Evolutionary conservation across 1,140 invertebrate species (phyloP).

Genomic region (Coboldia fuscipes): DNA sequence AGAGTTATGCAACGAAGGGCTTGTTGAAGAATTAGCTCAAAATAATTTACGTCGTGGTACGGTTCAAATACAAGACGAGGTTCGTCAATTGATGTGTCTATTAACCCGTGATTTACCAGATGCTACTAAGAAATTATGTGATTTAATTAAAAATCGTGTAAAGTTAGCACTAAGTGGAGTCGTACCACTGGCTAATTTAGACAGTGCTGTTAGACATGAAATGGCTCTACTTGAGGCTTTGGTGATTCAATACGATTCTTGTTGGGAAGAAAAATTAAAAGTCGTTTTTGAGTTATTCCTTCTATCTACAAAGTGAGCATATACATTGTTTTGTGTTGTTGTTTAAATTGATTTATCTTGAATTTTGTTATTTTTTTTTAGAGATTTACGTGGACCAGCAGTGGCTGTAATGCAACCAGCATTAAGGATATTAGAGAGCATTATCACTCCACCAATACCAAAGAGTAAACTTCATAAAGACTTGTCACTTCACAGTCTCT

Average conservation of each 20-base stretch:
- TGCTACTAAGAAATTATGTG: constrained; percentile 70
- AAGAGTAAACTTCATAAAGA: constrained; percentile 30
- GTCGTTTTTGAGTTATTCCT: constrained; percentile 74
- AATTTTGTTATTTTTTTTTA: constrained; percentile 41
- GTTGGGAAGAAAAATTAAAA: constrained; percentile 83
- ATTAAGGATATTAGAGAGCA: constrained; percentile 56
- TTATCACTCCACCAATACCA: constrained; percentile 48
- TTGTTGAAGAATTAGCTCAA: constrained; percentile 76
- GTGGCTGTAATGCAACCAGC: constrained; percentile 35
- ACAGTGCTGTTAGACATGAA: constrained; percentile 61
- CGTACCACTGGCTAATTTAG: constrained; percentile 37
- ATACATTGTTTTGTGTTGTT: too few relatives aligned
- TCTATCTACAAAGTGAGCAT: too few relatives aligned
- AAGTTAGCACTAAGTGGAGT: constrained; percentile 44
- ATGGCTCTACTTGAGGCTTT: constrained; percentile 72
- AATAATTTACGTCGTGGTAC: constrained; percentile 69
- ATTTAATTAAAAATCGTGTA: constrained; percentile 61
- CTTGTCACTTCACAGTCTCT: constrained; percentile 10
- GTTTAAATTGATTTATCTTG: constrained; percentile 49
- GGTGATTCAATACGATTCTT: constrained; percentile 79
- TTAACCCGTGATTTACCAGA: constrained; percentile 77
- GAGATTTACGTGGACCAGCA: constrained; percentile 14
- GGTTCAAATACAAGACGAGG: constrained; percentile 63
- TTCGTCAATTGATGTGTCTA: constrained; percentile 67
- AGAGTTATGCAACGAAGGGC: constrained; percentile 61